Evolutionary conservation across 2,888 invertebrate species (phyloP).

Genomic region (Mayetiola destructor): DNA sequence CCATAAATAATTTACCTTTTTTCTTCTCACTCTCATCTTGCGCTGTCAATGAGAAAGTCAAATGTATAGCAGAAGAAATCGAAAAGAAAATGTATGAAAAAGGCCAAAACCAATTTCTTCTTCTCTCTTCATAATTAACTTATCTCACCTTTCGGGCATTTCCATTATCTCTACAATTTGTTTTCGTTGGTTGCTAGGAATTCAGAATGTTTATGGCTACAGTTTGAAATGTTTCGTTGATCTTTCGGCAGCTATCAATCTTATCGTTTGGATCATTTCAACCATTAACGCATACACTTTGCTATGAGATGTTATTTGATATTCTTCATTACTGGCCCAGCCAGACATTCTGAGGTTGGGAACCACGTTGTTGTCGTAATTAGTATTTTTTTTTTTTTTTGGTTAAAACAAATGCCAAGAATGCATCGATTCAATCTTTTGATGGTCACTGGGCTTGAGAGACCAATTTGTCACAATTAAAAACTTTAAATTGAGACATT

Average conservation of each 20-base stretch:
- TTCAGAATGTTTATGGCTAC: background rate
- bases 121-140: conserved; percentile 8
- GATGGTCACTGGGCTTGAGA: background rate
- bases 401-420: background rate
- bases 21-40: background rate
- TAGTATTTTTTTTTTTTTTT: background rate
- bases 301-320: background rate
- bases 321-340: conserved; percentile 3
- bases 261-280: background rate
- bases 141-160: conserved; percentile 13
- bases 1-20: background rate
- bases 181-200: too few species aligned
- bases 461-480: conserved; percentile 2
- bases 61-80: too few species aligned
- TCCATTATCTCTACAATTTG: conserved; percentile 9
- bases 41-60: too few species aligned
- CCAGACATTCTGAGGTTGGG: background rate
- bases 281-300: conserved; percentile 3
- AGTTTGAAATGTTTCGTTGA: background rate
- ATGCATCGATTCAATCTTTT: background rate
- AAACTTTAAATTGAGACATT: conserved; percentile 8
- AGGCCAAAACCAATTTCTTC: background rate
- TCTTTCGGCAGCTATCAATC: background rate
- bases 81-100: too few species aligned
- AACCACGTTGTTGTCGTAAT: too few species aligned